Evolutionary conservation across 1,140 invertebrate species (phyloP), one percentile per base, ranked within the genome.

Genomic region (Drosophila nigrodunni): DNA sequence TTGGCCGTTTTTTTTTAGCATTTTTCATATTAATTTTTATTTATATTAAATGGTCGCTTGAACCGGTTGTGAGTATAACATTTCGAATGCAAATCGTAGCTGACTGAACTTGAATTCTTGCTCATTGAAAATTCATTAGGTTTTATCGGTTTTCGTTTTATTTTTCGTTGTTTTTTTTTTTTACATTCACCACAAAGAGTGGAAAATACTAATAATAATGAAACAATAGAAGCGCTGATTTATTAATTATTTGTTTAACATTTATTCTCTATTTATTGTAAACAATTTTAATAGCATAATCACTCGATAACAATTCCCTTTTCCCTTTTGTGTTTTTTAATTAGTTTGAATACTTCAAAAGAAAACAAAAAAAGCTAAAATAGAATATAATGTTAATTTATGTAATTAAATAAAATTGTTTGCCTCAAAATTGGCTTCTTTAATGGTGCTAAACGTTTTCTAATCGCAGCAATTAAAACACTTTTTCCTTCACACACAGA

Each of bases 71-170:
- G 39, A 9, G 15, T 35, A 11, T 52, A 11, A 30, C 25, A 30
- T 11, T 34, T 52, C 30, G 50, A 57, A 75, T 75, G 58, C 67
- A 71, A 75, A 71, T 71, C 54, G 46, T 66, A 49, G 37, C 62
- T 62, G 66, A 77, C 66, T 83, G 80, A 87, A 88, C 83, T 88
- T 87, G 83, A 88, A 83, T 83, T 87, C 80, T 67, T 72, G 67
- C 68, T 69, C 82, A 74, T 78, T 88, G 78, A 59, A 87, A 87
- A 87, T 87, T 87, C 83, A 87, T 87, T 87, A 87, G 85, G 81
- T 89, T 87, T 87, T 87, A 87, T 87, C 83, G 85, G 81, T 89
- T 87, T 87, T 87, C 88, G 88, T 80, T 88, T 54, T 41, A 11
- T n/a, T 41, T 41, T 41, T 41, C 11, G 10, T 11, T 41, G 15